Evolutionary conservation across 2,888 invertebrate genomes (phyloP), one percentile per base, ranked within the genome.

Genomic region (Dryadula phaetusa): DNA sequence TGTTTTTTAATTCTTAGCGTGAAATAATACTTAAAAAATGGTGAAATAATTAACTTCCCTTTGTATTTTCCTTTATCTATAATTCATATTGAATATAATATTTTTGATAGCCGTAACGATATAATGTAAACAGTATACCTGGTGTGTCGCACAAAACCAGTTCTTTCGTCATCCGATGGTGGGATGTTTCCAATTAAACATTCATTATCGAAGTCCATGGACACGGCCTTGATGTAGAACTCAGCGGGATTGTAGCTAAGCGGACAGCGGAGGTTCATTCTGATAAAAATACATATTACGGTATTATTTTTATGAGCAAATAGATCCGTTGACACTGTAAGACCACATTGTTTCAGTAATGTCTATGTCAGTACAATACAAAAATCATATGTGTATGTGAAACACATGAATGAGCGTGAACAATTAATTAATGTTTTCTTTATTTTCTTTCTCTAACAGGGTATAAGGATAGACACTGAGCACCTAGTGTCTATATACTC

Each of bases 181-280:
- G 75, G 71, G 72, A 80, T 77, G 53, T 75, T 78, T 74, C 84
- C 81, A 75, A 66, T 18, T 34, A 16, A 47, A 20, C 63, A 46
- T 54, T 42, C 58, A 63, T 47, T 56, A 40, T 49, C 42, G n/a
- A 58, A 49, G 60, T 60, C 58, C 74, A 74, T 63, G 0, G 89
- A 91, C n/a, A 92, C 83, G 0, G 83, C 82, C 67, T 82, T 88
- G n/a, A 98, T 95, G 84, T 96, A 97, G 84, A 96, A 97, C 84
- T 98, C 98, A 0, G 97, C 97, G 4, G 96, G 96, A 83, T 98
- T 98, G 87, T 95, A 98, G 72, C 95, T 95, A 20, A 89, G 80
- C 0, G 98, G 97, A 79, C 96, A 95, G 25, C 83, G 79, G 6
- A 95, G 92, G 62, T 94, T 94, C 76, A 95, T 84, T 73, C 96